Conservation (phyloP, 2,797 vertebrate species). For the Prunella strophiata region DNA sequence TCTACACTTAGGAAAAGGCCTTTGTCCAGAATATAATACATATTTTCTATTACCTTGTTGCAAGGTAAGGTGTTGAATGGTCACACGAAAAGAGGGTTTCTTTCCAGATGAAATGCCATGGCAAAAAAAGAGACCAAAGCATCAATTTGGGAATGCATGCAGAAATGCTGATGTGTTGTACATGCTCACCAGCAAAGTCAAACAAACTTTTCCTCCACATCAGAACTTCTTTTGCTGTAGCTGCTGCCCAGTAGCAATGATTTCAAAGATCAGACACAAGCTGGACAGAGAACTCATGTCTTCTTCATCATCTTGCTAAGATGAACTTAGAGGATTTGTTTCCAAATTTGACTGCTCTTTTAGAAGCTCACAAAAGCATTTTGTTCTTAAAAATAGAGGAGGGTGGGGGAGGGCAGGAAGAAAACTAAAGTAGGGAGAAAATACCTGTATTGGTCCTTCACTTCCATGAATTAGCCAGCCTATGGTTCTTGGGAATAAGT, state of each 20-base stretch:
- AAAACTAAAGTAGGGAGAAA: background rate
- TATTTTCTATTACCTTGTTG: background rate
- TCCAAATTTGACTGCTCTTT: background rate
- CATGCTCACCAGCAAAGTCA: background rate
- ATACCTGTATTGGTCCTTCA: background rate
- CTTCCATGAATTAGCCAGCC: background rate
- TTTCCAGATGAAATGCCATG: background rate
- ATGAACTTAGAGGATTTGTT: background rate
- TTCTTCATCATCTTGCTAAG: background rate
- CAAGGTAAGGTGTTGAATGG: background rate
- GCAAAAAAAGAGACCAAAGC: background rate
- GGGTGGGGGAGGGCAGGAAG: rapidly evolving
- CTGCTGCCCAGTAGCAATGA: background rate
- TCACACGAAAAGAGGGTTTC: background rate
- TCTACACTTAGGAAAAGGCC: background rate
- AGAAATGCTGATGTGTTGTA: background rate
- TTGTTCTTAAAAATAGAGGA: background rate
- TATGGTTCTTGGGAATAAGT: background rate
- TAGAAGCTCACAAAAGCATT: background rate
- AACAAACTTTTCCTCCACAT: background rate
- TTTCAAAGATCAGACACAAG: background rate
- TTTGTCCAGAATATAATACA: background rate
- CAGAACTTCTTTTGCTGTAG: background rate
- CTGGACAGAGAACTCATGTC: background rate
- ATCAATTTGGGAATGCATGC: background rate